A percentile compares a stretch with the other conserved stretches of the same genome.
phyloP scores from a whole-genome alignment of 2,888 invertebrate genomes.

The Caenorhabditis auriculariae region DNA sequence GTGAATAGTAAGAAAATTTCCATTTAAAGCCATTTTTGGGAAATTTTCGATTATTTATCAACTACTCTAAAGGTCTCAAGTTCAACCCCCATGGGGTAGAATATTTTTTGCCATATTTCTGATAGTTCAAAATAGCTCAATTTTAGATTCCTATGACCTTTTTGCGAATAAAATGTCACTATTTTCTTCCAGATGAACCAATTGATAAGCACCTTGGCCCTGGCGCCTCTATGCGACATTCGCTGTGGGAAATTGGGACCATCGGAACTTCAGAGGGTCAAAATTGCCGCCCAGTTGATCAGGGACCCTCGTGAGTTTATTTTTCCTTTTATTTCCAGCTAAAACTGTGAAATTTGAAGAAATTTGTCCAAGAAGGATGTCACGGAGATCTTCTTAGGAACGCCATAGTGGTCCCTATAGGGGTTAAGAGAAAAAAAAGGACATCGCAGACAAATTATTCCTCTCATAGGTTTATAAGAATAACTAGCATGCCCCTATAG shows the following conservation, averaged over 20 bases:
- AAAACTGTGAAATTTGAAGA: constrained; percentile 8
- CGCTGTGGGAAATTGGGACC: constrained; percentile 82
- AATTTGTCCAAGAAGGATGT: background rate
- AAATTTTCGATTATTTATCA: background rate
- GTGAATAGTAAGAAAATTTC: too few species aligned
- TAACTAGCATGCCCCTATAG: too few species aligned
- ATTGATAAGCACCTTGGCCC: constrained; percentile 84
- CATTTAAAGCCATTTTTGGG: background rate
- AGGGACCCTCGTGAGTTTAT: constrained; percentile 67
- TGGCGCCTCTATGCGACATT: constrained; percentile 84
- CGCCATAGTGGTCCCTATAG: too few species aligned
- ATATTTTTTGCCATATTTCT: background rate
- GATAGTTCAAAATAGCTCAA: too few species aligned
- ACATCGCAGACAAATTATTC: too few species aligned
- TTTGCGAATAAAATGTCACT: too few species aligned
- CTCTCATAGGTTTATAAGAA: too few species aligned
- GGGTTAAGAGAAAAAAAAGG: too few species aligned
- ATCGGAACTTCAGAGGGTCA: constrained; percentile 82
- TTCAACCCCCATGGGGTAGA: background rate
- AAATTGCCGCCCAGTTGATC: constrained; percentile 84
- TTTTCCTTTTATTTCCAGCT: constrained; percentile 4
- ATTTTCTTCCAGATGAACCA: constrained; percentile 80
- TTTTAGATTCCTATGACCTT: too few species aligned
- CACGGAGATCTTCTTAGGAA: too few species aligned
- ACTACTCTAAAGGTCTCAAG: too few species aligned